These are phyloP conservation scores for Neodiprion pinetum DNA, from an alignment of 1,140 invertebrate genomes.

Conservation along the genomic window DNA sequence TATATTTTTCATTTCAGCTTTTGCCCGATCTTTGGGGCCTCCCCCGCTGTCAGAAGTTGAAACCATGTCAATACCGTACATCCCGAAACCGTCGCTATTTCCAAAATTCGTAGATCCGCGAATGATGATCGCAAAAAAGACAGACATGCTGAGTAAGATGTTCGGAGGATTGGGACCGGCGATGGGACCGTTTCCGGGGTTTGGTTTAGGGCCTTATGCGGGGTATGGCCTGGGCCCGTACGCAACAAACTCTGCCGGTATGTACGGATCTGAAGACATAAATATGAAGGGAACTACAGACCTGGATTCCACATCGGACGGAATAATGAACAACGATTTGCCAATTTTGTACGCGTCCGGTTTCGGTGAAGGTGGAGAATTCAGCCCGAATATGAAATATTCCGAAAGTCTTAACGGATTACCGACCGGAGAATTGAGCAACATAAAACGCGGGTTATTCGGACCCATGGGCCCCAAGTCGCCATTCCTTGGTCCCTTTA, in stretches of 20 bases:
- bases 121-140: conserved; percentile 48
- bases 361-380: conserved; percentile 33
- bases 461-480: conserved; percentile 33
- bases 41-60: conserved; percentile 31
- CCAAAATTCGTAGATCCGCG: conserved; percentile 53
- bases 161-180: conserved; percentile 41
- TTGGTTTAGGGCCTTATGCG: not conserved
- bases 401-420: not conserved
- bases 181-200: not conserved
- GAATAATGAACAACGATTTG: not conserved
- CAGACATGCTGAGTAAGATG: conserved; percentile 45
- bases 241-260: conserved; percentile 2
- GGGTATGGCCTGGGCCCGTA: conserved; percentile 7
- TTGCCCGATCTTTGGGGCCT: conserved; percentile 42
- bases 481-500: conserved; percentile 18
- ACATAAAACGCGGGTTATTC: conserved; percentile 11
- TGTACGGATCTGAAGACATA: conserved; percentile 22
- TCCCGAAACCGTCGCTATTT: conserved; percentile 44
- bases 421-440: not conserved
- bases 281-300: conserved; percentile 19
- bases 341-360: conserved; percentile 4
- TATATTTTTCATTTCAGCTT: conserved; percentile 31
- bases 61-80: conserved; percentile 46
- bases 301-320: not conserved
- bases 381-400: conserved; percentile 27